Evolutionary conservation across 2,888 invertebrate species (phyloP).

Genomic region (Aspidiotus destructor): DNA sequence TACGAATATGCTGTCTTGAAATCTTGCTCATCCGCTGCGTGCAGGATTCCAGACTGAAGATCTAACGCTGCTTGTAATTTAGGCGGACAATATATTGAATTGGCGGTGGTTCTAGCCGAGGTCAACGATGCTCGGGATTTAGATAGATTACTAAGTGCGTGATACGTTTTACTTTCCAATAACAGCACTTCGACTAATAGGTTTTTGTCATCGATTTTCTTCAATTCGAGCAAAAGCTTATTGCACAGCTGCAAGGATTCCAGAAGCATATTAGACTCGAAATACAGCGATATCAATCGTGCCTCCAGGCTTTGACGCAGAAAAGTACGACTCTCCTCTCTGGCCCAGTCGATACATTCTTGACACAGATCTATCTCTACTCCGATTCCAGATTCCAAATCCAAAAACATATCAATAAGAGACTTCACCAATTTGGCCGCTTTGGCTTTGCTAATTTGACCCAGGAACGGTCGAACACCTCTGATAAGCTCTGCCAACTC

Average conservation of each 20-base stretch:
- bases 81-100: constrained; percentile 98
- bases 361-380: constrained; percentile 83
- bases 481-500: constrained; percentile 86
- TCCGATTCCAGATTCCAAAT: constrained; percentile 91
- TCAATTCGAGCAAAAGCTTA: constrained; percentile 83
- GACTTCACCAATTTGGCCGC: constrained; percentile 96
- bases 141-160: constrained; percentile 91
- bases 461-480: constrained; percentile 88
- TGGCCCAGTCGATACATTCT: constrained; percentile 99
- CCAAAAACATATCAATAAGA: constrained; percentile 93
- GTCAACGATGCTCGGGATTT: constrained; percentile 94
- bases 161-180: constrained; percentile 96
- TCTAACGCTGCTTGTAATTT: constrained; percentile 97
- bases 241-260: constrained; percentile 78
- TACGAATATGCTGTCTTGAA: constrained; percentile 99
- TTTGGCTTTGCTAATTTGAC: constrained; percentile 94
- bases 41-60: constrained; percentile 92
- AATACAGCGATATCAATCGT: constrained; percentile 86
- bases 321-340: constrained; percentile 93
- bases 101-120: constrained; percentile 97
- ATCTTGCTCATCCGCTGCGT: constrained; percentile 99
- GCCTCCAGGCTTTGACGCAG: constrained; percentile 92
- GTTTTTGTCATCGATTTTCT: constrained; percentile 98
- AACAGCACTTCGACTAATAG: constrained; percentile 95
- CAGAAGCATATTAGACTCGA: constrained; percentile 79